Conservation (phyloP, 2,797 vertebrate genomes). For the Parauchenoglanis punctatus region DNA sequence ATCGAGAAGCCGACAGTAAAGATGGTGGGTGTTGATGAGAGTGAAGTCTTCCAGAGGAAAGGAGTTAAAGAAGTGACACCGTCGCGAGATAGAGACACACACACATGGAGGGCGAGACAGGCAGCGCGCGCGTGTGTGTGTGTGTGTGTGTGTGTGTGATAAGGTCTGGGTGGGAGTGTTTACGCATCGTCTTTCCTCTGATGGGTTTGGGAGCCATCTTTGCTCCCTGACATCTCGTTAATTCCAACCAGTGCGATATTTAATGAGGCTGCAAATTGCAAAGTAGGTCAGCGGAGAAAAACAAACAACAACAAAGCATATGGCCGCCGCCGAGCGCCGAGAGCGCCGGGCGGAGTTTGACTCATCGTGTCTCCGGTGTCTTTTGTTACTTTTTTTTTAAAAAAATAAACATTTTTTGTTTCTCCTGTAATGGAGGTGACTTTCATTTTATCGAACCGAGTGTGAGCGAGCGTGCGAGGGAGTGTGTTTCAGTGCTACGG, state of each 20-base stretch:
- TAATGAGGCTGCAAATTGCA: conserved; percentile 56
- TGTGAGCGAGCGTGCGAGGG: conserved; percentile 11
- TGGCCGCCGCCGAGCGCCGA: neutral
- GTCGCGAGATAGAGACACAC: neutral
- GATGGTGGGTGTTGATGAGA: neutral
- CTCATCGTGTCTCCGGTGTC: neutral
- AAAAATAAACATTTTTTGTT: too few species aligned
- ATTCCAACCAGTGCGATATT: conserved; percentile 53
- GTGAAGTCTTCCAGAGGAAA: neutral
- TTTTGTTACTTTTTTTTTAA: neutral
- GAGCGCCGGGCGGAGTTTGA: neutral
- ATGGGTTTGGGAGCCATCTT: conserved; percentile 39
- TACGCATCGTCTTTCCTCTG: conserved; percentile 44
- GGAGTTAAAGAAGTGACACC: neutral
- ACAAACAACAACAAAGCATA: conserved; percentile 41
- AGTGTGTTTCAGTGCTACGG: conserved; percentile 1
- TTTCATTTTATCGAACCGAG: neutral
- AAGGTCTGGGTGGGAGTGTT: conserved; percentile 18
- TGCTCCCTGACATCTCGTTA: conserved; percentile 49
- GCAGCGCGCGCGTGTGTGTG: neutral
- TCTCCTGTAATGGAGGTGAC: neutral
- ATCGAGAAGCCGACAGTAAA: neutral
- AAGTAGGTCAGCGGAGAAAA: conserved; percentile 55
- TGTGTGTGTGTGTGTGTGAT: conserved; percentile 10
- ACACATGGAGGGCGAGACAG: neutral